Conservation (phyloP, 2,113 vertebrate genomes). For the Probosciger aterrimus region DNA sequence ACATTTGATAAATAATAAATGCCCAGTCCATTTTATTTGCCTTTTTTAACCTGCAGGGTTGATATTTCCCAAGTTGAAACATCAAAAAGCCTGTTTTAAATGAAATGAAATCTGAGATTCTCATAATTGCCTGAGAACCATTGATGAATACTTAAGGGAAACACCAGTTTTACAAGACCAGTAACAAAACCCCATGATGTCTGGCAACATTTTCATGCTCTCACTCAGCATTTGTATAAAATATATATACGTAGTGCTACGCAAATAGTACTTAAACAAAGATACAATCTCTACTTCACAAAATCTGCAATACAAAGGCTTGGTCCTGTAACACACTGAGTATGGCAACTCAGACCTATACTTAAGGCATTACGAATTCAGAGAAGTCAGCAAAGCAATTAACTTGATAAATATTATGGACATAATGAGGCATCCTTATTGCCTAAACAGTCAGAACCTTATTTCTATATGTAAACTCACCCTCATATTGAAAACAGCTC, state of each 20-base stretch:
- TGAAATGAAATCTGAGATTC: background rate
- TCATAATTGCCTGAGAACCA: background rate
- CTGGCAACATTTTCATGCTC: background rate
- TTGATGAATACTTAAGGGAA: background rate
- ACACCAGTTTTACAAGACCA: background rate
- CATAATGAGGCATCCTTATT: background rate
- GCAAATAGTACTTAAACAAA: background rate
- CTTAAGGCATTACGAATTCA: background rate
- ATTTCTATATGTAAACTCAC: rapidly evolving
- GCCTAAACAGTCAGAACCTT: background rate
- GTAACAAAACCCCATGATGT: background rate
- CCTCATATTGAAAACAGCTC: background rate
- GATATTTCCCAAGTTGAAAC: background rate
- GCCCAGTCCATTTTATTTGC: background rate
- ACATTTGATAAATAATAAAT: slow-evolving; percentile 33
- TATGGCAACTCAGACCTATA: background rate
- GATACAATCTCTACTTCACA: background rate
- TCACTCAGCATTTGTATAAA: background rate
- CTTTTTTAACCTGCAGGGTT: background rate
- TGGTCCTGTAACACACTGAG: background rate
- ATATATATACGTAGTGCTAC: rapidly evolving
- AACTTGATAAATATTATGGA: background rate
- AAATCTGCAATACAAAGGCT: background rate
- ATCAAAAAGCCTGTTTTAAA: background rate
- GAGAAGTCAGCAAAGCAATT: background rate